Base-by-base conservation (phyloP, 2,797 vertebrate species). In the Jordanella pulchra region DNA sequence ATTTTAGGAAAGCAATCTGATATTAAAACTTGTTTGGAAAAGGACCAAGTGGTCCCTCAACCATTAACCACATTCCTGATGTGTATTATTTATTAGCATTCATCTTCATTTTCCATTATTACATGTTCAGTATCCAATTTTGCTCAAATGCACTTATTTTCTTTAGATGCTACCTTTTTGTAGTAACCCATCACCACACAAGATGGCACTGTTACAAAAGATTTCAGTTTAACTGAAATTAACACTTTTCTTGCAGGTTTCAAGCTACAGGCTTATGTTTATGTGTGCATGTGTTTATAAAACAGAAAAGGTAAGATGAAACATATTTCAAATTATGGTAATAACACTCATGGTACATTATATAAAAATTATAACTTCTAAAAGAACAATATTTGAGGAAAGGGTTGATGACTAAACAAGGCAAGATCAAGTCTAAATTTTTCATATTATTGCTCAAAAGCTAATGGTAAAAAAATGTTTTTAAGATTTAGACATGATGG, bases 121-220 rank as follows among this genome's bases (percentile, higher is more conserved):
- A 23, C 12, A 13, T 47, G 45, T 47, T 13, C 13, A 13, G 18
- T 21, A 39, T 61, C 17, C 4, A 32, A 39, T 61, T 60, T 23
- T 23, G 35, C 1, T 21, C 5, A 12, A 13, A 35, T 5, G 30
- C 18, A 21, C 32, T 7, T 4, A 25, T 14, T 27, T 25, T 44
- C 2, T 39, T 51, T 1, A 17, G 17, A 28, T 28, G 44, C 27
- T 13, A 42, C 28, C 17, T 30, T 70, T 30, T 39, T 79, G 86
- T 73, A 73, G 47, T 15, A 75, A n/a, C 72, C 23, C 18, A 0
- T 7, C 45, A 6, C 5, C 1, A 77, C 91, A 72, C 55, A 73
- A 89, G 91, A 86, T 90, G 90, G 87, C 86, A 77, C 35, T 82
- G 30, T 87, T 83, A 73, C 65, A 82, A 78, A 83, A 85, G 86